Evolutionary conservation across 2,888 invertebrate genomes (phyloP), one percentile per base, ranked within the genome.

Genomic region (Drosophila mimetica): DNA sequence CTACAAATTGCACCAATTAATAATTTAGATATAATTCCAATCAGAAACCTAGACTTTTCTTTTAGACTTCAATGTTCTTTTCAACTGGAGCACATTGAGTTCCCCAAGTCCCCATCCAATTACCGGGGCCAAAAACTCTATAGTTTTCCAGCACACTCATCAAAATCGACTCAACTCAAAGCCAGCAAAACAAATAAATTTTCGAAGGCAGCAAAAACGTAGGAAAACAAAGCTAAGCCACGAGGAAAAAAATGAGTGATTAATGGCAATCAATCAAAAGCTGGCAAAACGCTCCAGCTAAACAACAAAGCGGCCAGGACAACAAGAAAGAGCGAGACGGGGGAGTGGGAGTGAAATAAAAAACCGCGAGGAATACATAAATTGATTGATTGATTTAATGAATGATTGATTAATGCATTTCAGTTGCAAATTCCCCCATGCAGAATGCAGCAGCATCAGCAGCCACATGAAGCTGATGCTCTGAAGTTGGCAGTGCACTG

Each of bases 331-430:
- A 34, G 32, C 25, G 42, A 18, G 50, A 28, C 42, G 37, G 42
- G 34, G 46, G 39, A 54, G 37, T 34, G 34, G 46, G 39, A 54
- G 37, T 34, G 36, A 44, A 48, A 61, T 28, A 57, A 42, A 57
- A 47, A 76, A 69, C 54, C 63, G 74, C 71, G 73, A 71, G 70
- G 77, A 86, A 77, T 79, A 75, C 65, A 77, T 75, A 73, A 83
- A 86, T 83, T 88, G 86, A 85, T 88, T 85, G 85, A 86, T 89
- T 89, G 85, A 88, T 86, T 86, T 89, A 86, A 88, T 89, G 88
- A 89, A 89, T 89, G 89, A 88, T 89, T 86, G 85, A 86, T 86
- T 86, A 86, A 86, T 86, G 89, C 85, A 89, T 85, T 79, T 86
- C 86, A 83, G 83, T 80, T 89, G 85, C 88, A 89, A 85, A 85